Percentiles rank a stretch among this genome's conserved stretches.
phyloP scores from a whole-genome alignment of 2,113 vertebrate species.

The Halichoeres trimaculatus region DNA sequence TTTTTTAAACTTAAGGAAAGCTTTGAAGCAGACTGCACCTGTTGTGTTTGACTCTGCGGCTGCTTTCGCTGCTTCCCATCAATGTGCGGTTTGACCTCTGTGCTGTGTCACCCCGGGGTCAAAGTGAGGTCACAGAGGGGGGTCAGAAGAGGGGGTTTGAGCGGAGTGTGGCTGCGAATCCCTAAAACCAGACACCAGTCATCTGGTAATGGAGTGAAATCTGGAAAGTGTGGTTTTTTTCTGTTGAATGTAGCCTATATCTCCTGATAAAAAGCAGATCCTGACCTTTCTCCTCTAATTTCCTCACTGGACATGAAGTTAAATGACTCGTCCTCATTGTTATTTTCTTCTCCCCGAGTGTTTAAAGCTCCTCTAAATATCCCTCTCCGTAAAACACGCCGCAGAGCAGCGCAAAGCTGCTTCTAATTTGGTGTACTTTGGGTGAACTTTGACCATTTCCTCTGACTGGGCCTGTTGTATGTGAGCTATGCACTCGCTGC shows the following conservation, averaged over 20 bases:
- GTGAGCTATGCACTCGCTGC: constrained; percentile 80
- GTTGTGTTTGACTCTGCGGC: constrained; percentile 27
- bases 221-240: no score
- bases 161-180: background rate
- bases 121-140: constrained; percentile 19
- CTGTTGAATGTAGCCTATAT: background rate
- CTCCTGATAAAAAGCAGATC: constrained; percentile 83
- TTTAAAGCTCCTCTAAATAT: constrained; percentile 84
- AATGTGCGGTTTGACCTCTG: constrained; percentile 23
- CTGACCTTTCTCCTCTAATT: constrained; percentile 19
- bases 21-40: constrained; percentile 53
- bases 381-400: constrained; percentile 76
- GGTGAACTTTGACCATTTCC: constrained; percentile 93
- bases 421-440: constrained; percentile 93
- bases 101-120: constrained; percentile 13
- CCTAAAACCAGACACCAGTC: background rate
- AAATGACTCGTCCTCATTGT: constrained; percentile 49
- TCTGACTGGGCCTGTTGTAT: constrained; percentile 87
- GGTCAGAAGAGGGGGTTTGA: background rate
- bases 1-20: no score
- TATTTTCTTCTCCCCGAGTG: constrained; percentile 29
- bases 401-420: constrained; percentile 82
- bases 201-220: no score
- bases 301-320: constrained; percentile 75
- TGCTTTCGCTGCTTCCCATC: background rate